Evolutionary conservation across 2,113 vertebrate species (phyloP), one percentile per base, ranked within the genome.

Genomic region (Thunnus thynnus): DNA sequence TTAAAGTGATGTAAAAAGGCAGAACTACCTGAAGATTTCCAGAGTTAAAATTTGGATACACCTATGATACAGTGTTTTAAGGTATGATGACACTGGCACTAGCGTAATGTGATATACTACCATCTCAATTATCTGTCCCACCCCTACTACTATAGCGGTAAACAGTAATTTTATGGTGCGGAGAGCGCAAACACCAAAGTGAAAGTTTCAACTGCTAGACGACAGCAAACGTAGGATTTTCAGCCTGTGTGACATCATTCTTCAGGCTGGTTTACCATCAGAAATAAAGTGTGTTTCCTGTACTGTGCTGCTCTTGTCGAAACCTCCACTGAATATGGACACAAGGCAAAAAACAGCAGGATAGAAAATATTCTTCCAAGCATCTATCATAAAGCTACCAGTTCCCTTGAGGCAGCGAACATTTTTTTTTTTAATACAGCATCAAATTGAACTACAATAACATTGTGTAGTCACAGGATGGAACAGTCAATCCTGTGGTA

Each of bases 371-470:
- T 3, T 74, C 70, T 66, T 70, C 60, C 11, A 82, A 81, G 55
- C 50, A 60, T 78, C 32, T 64, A 50, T 78, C 73, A 68, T n/a
- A 73, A 51, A 83, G 78, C 81, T 79, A 64, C 56, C 66, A 51
- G 27, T 74, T 83, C 65, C 62, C 52, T 66, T 66, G 61, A 82
- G 82, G 73, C 13, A 22, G 77, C 72, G 82, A 36, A 68, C 79
- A 17, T 58, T 8, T 27, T 70, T 71, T 54, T 72, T 71, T 71
- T 74, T 70, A 89, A 83, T 80, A 91, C 69, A 87, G 83, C 88
- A 85, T 91, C 77, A 90, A 84, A 78, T 65, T 80, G 68, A 88
- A 92, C 87, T 87, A 88, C 83, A 89, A 77, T 76, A 88, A 87
- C 54, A 87, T 86, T 81, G 84, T 86, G 81, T 89, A 78, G 76